Base-by-base conservation (phyloP, 2,888 invertebrate species). In the Pterobdella sp. region DNA sequence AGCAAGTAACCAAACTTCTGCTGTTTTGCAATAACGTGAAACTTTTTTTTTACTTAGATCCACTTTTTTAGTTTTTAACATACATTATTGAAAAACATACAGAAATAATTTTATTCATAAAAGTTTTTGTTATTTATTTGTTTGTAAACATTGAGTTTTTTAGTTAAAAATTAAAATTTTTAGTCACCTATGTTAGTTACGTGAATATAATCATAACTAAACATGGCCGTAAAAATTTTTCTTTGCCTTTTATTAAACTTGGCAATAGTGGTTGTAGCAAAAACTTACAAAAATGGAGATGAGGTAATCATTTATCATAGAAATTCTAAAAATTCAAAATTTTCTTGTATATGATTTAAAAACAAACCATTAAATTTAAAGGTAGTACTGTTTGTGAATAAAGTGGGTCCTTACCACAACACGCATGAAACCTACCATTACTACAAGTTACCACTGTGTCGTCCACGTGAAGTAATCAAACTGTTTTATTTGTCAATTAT, bases 401-500 rank as follows among this genome's bases (percentile, higher is more conserved):
- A 86, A 80, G 86, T 86, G 63, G 86, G 86, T 1, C 86, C 86
- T 7, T 86, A 86, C 78, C 85, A 84, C 79, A 86, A 86, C 78
- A 85, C 85, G 4, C 86, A 86, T 80, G 86, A 86, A 78, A 86
- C 86, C 0, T 86, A 86, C 77, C 86, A 86, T 78, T 86, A 86
- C 78, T 86, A 85, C 77, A 82, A 84, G 76, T 79, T 86, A 49
- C 86, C 86, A 35, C 84, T 86, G 0, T 86, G 86, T 78, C 77
- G 85, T 64, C 86, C 86, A 63, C 79, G 82, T 31, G 84, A 85
- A 81, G 86, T 86, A 78, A 79, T 49, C 10, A n/a, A 26, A 10
- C n/a, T 52, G 49, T 22, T 3, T 3, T 29, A 34, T 60, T n/a
- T 64, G 10, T n/a, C 26, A 22, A 64, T 64, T 64, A 22, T 67